A percentile compares a stretch with the other conserved stretches of the same genome.
Evolutionary conservation across 30 jellyfish, hydroid and myxozoan genomes (phyloP).

Genomic region (Hydractinia echinata): DNA sequence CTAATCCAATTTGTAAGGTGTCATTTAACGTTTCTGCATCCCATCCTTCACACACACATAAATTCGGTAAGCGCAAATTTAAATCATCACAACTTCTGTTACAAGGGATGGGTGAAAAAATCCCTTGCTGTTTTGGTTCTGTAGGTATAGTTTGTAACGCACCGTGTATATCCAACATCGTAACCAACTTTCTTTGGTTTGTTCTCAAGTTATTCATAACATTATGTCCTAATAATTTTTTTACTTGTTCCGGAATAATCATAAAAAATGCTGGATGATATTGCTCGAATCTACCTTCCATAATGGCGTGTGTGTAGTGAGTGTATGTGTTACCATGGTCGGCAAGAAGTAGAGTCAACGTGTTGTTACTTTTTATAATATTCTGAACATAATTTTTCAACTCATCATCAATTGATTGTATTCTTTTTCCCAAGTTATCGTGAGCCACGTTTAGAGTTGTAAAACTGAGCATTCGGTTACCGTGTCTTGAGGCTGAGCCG

Average conservation of each 20-base stretch:
- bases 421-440: conserved; percentile 63
- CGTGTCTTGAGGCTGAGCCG: conserved; percentile 1
- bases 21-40: conserved; percentile 16
- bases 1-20: not conserved
- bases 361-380: not conserved
- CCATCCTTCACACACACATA: conserved; percentile 78
- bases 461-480: conserved; percentile 40
- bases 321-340: conserved; percentile 85
- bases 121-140: conserved; percentile 24
- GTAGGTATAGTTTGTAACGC: conserved; percentile 32
- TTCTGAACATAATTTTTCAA: conserved; percentile 17
- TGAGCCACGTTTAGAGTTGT: conserved; percentile 51
- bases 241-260: conserved; percentile 39
- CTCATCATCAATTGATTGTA: conserved; percentile 58
- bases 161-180: conserved; percentile 45
- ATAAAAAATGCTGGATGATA: conserved; percentile 65
- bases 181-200: conserved; percentile 41
- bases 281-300: conserved; percentile 58
- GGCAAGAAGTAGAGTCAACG: conserved; percentile 50
- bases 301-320: conserved; percentile 34
- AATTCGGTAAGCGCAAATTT: conserved; percentile 41
- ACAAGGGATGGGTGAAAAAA: conserved; percentile 35
- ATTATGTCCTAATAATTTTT: conserved; percentile 24
- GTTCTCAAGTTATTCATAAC: conserved; percentile 25
- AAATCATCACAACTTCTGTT: conserved; percentile 58